phyloP scores from a whole-genome alignment of 2,113 vertebrate species.

The Apodemus sylvaticus region DNA sequence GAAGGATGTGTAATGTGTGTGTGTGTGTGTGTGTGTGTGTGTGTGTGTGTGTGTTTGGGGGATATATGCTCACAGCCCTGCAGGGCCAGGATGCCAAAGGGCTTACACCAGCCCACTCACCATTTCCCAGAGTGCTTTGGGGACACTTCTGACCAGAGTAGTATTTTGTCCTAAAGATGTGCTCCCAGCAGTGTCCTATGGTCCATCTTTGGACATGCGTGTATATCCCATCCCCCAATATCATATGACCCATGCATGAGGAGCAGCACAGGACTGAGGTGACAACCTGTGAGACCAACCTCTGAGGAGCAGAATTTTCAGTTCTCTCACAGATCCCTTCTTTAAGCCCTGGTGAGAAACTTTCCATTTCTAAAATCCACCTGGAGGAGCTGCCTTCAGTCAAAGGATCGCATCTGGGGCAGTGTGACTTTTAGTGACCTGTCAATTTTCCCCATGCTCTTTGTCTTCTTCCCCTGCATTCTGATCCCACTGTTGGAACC shows the following conservation, averaged over 20 bases:
- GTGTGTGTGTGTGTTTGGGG: neutral
- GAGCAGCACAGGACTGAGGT: accelerated
- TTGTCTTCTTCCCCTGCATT: neutral
- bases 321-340: neutral
- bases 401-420: neutral
- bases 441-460: neutral
- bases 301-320: neutral
- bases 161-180: neutral
- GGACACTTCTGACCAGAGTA: neutral
- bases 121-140: neutral
- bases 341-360: neutral
- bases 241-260: accelerated
- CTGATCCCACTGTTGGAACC: neutral
- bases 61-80: neutral
- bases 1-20: neutral
- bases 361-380: neutral
- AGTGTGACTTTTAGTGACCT: neutral
- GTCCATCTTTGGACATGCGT: accelerated
- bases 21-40: neutral
- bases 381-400: neutral
- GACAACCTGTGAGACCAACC: neutral
- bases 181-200: neutral
- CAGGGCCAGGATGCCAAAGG: no score
- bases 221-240: neutral
- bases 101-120: neutral